These are phyloP conservation scores for Rissa tridactyla DNA, from an alignment of 2,113 vertebrate species.

Conservation along the genomic window DNA sequence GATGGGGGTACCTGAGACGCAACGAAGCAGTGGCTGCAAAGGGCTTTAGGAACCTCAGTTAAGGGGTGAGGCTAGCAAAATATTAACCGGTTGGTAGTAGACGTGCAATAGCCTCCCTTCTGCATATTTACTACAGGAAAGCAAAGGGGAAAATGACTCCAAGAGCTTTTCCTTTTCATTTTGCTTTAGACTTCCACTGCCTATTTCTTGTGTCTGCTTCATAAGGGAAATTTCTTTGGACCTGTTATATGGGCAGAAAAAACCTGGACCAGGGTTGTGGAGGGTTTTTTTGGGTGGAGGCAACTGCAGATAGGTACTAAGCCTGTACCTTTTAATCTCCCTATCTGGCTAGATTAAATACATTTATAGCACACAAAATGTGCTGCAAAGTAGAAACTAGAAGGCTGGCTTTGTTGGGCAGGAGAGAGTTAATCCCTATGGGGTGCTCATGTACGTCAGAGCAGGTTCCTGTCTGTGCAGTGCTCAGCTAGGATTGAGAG, in stretches of 20 bases:
- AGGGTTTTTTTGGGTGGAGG: background rate
- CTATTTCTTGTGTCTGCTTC: background rate
- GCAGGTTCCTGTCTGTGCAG: conserved; percentile 66
- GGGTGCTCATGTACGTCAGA: conserved; percentile 74
- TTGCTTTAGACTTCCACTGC: background rate
- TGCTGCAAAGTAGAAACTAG: conserved; percentile 40
- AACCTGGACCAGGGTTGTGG: background rate
- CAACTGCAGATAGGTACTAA: background rate
- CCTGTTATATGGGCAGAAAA: background rate
- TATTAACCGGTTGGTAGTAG: background rate
- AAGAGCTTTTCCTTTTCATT: background rate
- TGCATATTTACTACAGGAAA: background rate
- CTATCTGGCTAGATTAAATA: conserved; percentile 23
- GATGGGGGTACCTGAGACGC: background rate
- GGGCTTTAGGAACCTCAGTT: background rate
- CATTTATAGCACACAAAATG: background rate
- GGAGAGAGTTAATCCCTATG: conserved; percentile 73
- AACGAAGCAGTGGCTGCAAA: background rate
- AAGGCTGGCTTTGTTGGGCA: conserved; percentile 41
- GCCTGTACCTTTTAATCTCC: background rate
- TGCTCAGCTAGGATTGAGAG: conserved; percentile 71
- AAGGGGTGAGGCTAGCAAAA: background rate
- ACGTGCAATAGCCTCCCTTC: background rate
- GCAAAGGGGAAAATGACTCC: background rate
- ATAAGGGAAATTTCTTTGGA: background rate